These are phyloP conservation scores for Passer domesticus DNA, from an alignment of 2,113 vertebrate genomes.

Conservation along the genomic window DNA sequence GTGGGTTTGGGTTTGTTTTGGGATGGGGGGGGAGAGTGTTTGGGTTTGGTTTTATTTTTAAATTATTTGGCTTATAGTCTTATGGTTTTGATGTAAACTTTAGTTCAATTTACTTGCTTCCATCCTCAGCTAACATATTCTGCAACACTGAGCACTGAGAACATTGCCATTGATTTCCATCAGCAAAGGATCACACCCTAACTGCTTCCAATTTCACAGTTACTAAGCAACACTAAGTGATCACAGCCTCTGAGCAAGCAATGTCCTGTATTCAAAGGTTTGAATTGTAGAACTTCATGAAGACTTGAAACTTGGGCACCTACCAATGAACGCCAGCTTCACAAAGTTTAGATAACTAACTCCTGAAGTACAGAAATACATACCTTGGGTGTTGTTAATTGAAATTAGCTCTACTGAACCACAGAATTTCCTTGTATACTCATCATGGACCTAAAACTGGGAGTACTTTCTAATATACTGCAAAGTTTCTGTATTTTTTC, in stretches of 20 bases:
- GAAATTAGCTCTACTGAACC: not conserved
- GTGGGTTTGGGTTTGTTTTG: not conserved
- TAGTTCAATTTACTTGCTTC: not conserved
- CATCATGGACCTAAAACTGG: not conserved
- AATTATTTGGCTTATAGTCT: not conserved
- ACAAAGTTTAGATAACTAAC: not conserved
- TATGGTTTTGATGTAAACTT: not conserved
- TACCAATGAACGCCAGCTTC: not conserved
- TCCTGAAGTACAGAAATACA: not conserved
- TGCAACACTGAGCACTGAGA: not conserved
- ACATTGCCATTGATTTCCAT: conserved; percentile 60
- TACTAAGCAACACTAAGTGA: conserved; percentile 39
- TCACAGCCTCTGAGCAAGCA: not conserved
- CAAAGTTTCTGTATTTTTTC: not conserved
- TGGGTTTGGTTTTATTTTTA: not conserved
- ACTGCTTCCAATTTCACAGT: conserved; percentile 48
- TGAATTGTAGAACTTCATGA: not conserved
- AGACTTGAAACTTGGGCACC: not conserved
- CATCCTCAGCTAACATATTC: not conserved
- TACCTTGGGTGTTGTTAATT: not conserved
- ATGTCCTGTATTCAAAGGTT: not conserved
- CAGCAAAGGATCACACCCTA: conserved; percentile 46
- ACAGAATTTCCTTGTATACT: not conserved
- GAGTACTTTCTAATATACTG: not conserved
- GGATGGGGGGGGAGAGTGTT: accelerated